These are phyloP conservation scores for Alloscopus bannaensis DNA, from an alignment of 2,888 invertebrate genomes.

Conservation along the genomic window DNA sequence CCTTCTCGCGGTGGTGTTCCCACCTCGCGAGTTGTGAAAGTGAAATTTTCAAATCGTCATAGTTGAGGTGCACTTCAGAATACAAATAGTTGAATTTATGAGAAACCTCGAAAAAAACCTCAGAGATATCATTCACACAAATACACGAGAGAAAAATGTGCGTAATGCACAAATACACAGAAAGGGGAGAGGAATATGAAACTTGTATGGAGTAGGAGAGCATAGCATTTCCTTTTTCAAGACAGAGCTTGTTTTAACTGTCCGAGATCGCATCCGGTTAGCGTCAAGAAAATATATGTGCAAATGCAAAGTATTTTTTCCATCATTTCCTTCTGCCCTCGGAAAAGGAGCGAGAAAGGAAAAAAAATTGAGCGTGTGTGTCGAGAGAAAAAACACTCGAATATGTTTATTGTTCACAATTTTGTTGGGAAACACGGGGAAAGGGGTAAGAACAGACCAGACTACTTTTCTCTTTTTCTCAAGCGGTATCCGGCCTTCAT, in stretches of 20 bases:
- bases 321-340: constrained; percentile 52
- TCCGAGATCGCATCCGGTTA: constrained; percentile 61
- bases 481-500: constrained; percentile 48
- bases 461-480: constrained; percentile 34
- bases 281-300: constrained; percentile 66
- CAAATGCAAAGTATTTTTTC: constrained; percentile 61
- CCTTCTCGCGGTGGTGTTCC: too few relatives aligned
- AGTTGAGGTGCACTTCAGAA: constrained; percentile 49
- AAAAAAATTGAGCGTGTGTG: constrained; percentile 39
- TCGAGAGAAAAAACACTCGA: constrained; percentile 8
- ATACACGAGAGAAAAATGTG: too few relatives aligned
- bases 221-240: constrained; percentile 2
- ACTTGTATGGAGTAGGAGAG: constrained; percentile 1
- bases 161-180: constrained; percentile 45
- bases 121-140: constrained; percentile 47
- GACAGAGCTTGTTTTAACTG: constrained; percentile 38
- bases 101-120: constrained; percentile 45
- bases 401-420: constrained; percentile 5
- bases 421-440: neutral
- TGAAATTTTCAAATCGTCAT: constrained; percentile 49
- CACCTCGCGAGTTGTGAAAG: constrained; percentile 8
- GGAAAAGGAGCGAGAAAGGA: neutral
- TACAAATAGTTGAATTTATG: constrained; percentile 59
- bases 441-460: constrained; percentile 7
- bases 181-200: neutral